Conservation (phyloP, 2,113 vertebrate genomes). For the Empidonax traillii region DNA sequence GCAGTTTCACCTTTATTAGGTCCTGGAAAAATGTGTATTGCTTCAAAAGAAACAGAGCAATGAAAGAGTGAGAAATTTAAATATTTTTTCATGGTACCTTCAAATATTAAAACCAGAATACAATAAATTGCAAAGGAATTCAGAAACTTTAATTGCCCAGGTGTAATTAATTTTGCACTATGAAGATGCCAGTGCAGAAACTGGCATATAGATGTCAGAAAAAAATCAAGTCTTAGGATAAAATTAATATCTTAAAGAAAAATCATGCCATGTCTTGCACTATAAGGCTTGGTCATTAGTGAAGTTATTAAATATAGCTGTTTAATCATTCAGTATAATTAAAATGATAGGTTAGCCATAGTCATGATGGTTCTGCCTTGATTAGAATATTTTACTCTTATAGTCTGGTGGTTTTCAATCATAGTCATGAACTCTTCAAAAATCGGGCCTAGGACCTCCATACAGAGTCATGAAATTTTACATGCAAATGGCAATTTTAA, state of each 20-base stretch:
- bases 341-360: background rate
- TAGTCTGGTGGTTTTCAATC: background rate
- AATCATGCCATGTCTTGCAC: background rate
- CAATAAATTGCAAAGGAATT: background rate
- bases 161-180: background rate
- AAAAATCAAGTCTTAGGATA: background rate
- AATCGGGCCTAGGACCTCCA: background rate
- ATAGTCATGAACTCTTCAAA: background rate
- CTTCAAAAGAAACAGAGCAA: background rate
- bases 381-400: background rate
- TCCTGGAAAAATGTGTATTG: background rate
- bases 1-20: background rate
- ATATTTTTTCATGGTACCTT: background rate
- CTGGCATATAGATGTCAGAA: background rate
- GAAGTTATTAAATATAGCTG: background rate
- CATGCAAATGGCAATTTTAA: background rate
- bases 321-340: background rate
- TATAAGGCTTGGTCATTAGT: background rate
- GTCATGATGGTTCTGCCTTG: background rate
- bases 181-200: background rate
- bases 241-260: background rate
- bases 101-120: background rate
- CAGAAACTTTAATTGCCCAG: background rate
- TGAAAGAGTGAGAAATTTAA: background rate
- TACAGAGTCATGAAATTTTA: background rate